phyloP scores from a whole-genome alignment of 2,113 vertebrate genomes.

The Artemisiospiza belli region DNA sequence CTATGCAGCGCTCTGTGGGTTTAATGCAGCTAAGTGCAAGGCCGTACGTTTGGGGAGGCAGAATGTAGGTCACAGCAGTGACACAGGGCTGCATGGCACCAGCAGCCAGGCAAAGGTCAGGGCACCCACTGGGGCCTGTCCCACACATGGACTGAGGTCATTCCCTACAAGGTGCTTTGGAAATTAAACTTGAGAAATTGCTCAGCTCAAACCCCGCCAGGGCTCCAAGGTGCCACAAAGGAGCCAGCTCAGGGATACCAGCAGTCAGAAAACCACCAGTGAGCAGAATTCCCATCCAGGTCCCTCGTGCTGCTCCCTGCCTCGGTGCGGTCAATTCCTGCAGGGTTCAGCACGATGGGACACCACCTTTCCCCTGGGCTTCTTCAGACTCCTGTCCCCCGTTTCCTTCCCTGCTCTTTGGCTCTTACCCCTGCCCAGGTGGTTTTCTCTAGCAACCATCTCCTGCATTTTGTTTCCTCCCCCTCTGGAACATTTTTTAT shows the following conservation, averaged over 20 bases:
- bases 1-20: slow-evolving; percentile 15
- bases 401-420: neutral
- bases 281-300: neutral
- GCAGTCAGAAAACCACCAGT: neutral
- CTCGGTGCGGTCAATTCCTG: accelerated
- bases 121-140: neutral
- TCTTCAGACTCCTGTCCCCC: neutral
- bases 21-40: neutral
- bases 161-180: neutral
- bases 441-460: neutral
- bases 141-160: neutral
- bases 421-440: neutral
- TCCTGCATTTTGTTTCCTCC: neutral
- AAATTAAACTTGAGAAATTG: neutral
- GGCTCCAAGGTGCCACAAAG: accelerated
- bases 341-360: neutral
- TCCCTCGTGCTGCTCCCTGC: accelerated
- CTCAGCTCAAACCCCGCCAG: neutral
- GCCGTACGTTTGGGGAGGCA: neutral
- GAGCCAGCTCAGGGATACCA: accelerated
- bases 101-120: neutral
- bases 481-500: neutral
- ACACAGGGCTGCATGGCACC: neutral
- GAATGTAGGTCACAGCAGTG: slow-evolving; percentile 7
- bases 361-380: neutral